Evolutionary conservation across 2,888 invertebrate species (phyloP).

Genomic region (Andrena dorsata): DNA sequence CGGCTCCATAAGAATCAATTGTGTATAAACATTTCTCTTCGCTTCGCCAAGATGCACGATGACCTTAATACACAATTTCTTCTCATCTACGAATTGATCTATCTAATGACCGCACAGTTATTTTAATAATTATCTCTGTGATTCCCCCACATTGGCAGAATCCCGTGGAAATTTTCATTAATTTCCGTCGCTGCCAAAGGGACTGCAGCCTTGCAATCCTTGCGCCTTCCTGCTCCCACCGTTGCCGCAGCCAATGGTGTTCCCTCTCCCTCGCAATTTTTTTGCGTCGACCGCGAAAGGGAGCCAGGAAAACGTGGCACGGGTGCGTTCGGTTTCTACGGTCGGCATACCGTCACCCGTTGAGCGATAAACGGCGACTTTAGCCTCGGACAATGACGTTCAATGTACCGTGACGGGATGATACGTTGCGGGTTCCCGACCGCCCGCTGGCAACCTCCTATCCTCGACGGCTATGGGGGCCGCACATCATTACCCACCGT

Average conservation of each 20-base stretch:
- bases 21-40: no score
- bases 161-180: constrained; percentile 9
- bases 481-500: constrained; percentile 81
- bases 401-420: constrained; percentile 82
- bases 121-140: constrained; percentile 10
- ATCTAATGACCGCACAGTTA: no score
- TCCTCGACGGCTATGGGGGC: constrained; percentile 72
- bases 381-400: constrained; percentile 80
- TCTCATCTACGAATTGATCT: no score
- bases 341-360: constrained; percentile 68
- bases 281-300: constrained; percentile 40
- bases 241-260: background rate
- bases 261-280: constrained; percentile 32
- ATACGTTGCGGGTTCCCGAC: constrained; percentile 78
- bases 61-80: no score
- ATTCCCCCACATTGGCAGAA: background rate
- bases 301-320: constrained; percentile 26
- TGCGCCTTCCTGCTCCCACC: constrained; percentile 14
- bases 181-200: background rate
- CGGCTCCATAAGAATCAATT: no score
- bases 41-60: no score
- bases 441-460: constrained; percentile 75
- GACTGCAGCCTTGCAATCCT: background rate
- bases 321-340: constrained; percentile 52
- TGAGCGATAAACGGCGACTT: constrained; percentile 80